Base-by-base conservation (phyloP, 2,888 invertebrate species). In the Harpalus rufipes region DNA sequence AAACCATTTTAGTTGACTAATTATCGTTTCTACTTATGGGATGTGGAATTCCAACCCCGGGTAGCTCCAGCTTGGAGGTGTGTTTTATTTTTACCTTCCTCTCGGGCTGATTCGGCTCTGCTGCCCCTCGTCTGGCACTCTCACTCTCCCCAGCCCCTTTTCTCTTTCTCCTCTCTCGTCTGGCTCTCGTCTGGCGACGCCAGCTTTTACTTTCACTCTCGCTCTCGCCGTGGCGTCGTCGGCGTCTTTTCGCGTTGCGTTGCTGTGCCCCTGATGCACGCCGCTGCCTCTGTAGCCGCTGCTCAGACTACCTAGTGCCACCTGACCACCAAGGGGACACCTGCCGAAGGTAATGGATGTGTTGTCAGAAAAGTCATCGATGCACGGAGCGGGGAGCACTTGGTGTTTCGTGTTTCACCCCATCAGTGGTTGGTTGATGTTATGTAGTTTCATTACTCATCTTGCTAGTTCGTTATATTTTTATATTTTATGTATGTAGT, bases 181-280 rank as follows among this genome's bases (percentile, higher is more conserved):
- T 51, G 51, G 44, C 25, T n/a, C 51, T 18, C 61, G 79, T 79
- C 41, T 61, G 56, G 58, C 56, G 51, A 7, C 51, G 41, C 32
- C n/a, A 32, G 32, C 32, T 32, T 32, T 32, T 6, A 12, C 61
- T 41, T 41, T 81, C 81, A 83, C 83, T 83, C 44, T 83, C 83
- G 21, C 83, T 83, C 39, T 58, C 83, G 83, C 44, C 74, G 83
- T 74, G 83, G 83, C 83, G 83, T 61, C 83, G 58, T n/a, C 74
- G 61, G 83, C 74, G 74, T 83, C 41, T 61, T 82, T 25, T 32
- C 63, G 51, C 56, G 76, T 32, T 32, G 32, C 32, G 32, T 21
- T 76, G 51, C 72, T 41, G 39, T 44, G 72, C 41, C 72, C 72
- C 72, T 8, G 41, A 65, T 65, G 65, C 41, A 16, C 72, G 41